phyloP scores from a whole-genome alignment of 2,888 invertebrate genomes.

The Sinopyrophorus schimmeli region DNA sequence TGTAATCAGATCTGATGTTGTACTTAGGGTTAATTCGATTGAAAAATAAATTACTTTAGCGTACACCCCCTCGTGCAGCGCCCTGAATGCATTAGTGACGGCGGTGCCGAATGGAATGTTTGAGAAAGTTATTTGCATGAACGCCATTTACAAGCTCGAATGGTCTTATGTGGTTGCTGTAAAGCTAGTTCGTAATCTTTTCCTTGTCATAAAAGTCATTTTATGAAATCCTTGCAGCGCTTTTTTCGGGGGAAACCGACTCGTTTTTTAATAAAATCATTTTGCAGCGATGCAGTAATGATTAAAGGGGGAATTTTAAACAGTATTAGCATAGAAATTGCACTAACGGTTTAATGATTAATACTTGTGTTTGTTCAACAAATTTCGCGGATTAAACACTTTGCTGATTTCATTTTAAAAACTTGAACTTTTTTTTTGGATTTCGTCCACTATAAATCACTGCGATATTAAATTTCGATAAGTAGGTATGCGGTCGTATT shows the following conservation, averaged over 20 bases:
- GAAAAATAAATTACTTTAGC: slow-evolving; percentile 38
- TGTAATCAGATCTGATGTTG: slow-evolving; percentile 33
- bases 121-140: slow-evolving; percentile 22
- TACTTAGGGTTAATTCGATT: slow-evolving; percentile 38
- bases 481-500: no score
- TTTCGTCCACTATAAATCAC: no score
- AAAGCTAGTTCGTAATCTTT: slow-evolving; percentile 2
- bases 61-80: slow-evolving; percentile 21
- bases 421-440: no score
- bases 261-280: not conserved
- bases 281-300: no score
- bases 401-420: no score
- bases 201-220: not conserved
- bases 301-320: no score
- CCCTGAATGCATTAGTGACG: slow-evolving; percentile 29
- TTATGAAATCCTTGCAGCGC: not conserved
- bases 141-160: slow-evolving; percentile 17
- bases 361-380: no score
- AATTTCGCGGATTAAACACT: no score
- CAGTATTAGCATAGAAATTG: no score
- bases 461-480: no score
- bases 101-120: slow-evolving; percentile 8
- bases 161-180: slow-evolving; percentile 1
- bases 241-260: not conserved
- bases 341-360: no score